Conservation (phyloP, 2,113 vertebrate species). For the Clarias macrocephalus region DNA sequence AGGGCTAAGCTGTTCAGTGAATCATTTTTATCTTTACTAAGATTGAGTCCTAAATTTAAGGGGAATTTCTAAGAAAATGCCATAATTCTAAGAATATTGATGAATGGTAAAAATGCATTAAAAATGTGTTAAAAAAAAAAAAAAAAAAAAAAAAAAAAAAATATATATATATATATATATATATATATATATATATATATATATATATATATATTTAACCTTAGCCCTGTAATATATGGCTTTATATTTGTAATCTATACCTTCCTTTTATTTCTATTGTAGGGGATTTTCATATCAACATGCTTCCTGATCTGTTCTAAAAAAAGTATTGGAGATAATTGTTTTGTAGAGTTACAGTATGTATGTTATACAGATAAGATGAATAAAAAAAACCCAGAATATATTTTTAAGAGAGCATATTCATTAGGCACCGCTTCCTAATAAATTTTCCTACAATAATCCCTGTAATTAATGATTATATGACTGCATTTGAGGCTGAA, state of each 20-base stretch:
- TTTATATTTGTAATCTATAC: neutral
- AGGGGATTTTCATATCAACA: neutral
- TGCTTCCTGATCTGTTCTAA: neutral
- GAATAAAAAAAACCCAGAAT: neutral
- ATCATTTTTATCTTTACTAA: no score
- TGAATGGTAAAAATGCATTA: no score
- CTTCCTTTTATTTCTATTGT: neutral
- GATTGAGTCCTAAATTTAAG: no score
- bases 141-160: no score
- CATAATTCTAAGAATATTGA: no score
- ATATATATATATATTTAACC: no score
- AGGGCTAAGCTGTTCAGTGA: no score
- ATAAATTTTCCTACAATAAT: neutral
- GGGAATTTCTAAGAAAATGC: no score
- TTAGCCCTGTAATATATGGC: no score
- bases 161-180: no score
- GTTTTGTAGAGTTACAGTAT: neutral
- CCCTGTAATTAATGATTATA: constrained; percentile 8
- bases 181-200: no score
- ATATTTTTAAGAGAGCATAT: neutral
- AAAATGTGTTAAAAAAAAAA: no score
- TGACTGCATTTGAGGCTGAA: constrained; percentile 6
- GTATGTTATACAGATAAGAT: neutral
- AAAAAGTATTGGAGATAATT: neutral
- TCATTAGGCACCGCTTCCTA: neutral